A percentile compares a stretch with the other conserved stretches of the same genome.
Conservation (phyloP, 1,140 invertebrate species). For the Galendromus occidentalis region DNA sequence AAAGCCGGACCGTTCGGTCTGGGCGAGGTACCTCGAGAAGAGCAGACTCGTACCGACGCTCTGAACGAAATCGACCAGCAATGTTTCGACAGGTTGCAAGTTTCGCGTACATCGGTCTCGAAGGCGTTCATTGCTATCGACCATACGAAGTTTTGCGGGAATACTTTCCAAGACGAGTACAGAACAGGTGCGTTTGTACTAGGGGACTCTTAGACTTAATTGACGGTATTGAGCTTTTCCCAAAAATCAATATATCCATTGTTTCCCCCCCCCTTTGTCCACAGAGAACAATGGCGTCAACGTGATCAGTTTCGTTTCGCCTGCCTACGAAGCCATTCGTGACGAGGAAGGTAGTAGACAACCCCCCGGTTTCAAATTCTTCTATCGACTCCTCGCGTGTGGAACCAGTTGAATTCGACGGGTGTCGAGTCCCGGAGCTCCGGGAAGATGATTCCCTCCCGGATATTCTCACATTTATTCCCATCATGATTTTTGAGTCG, state of each 20-base stretch:
- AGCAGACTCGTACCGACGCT: neutral
- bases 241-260: neutral
- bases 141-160: neutral
- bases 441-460: too few relatives aligned
- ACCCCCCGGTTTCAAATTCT: conserved; percentile 3
- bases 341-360: neutral
- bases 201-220: neutral
- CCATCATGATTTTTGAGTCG: too few relatives aligned
- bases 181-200: neutral
- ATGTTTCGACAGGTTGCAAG: neutral
- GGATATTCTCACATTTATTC: too few relatives aligned
- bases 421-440: too few relatives aligned
- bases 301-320: conserved; percentile 4
- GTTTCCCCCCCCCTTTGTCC: neutral
- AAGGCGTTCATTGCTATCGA: neutral
- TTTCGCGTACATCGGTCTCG: neutral
- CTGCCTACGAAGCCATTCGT: neutral
- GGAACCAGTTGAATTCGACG: neutral
- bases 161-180: neutral
- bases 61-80: neutral
- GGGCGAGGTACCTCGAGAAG: neutral
- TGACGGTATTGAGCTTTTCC: neutral
- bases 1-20: neutral
- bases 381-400: neutral
- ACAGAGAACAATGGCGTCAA: conserved; percentile 2